A percentile compares a stretch with the other conserved stretches of the same genome.
phyloP scores from a whole-genome alignment of 2,113 vertebrate genomes.

The Pagrus major region DNA sequence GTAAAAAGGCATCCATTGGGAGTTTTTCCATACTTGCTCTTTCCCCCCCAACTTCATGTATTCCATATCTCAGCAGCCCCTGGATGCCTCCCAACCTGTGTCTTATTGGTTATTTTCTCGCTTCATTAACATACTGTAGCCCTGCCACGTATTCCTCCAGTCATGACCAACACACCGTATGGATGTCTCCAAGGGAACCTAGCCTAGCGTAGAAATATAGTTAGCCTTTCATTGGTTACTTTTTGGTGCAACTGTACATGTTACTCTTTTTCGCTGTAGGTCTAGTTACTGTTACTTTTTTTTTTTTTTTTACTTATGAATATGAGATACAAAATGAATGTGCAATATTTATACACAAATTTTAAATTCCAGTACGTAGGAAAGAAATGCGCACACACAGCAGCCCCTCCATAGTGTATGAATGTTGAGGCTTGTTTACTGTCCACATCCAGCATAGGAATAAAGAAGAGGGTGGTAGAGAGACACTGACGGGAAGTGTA shows the following conservation, averaged over 20 bases:
- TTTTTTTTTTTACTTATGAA: slow-evolving; percentile 48
- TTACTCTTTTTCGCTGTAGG: slow-evolving; percentile 38
- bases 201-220: slow-evolving; percentile 17
- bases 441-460: slow-evolving; percentile 17
- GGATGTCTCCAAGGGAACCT: slow-evolving; percentile 64
- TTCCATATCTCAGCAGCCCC: background rate
- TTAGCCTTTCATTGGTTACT: slow-evolving; percentile 39
- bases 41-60: background rate
- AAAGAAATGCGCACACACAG: slow-evolving; percentile 25
- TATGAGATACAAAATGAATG: slow-evolving; percentile 76
- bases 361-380: slow-evolving; percentile 54
- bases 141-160: slow-evolving; percentile 33
- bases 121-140: slow-evolving; percentile 13
- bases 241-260: slow-evolving; percentile 42
- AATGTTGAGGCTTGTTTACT: slow-evolving; percentile 49
- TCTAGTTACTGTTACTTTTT: slow-evolving; percentile 58
- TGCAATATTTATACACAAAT: slow-evolving; percentile 79
- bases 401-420: slow-evolving; percentile 36
- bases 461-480: slow-evolving; percentile 42
- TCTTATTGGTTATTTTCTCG: slow-evolving; percentile 7
- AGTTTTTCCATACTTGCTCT: slow-evolving; percentile 10
- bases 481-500: slow-evolving; percentile 63
- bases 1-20: slow-evolving; percentile 4
- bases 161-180: slow-evolving; percentile 34
- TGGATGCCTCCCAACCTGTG: background rate